Evolutionary conservation across 2,888 invertebrate species (phyloP), one percentile per base, ranked within the genome.

Genomic region (Pinctada fucata): DNA sequence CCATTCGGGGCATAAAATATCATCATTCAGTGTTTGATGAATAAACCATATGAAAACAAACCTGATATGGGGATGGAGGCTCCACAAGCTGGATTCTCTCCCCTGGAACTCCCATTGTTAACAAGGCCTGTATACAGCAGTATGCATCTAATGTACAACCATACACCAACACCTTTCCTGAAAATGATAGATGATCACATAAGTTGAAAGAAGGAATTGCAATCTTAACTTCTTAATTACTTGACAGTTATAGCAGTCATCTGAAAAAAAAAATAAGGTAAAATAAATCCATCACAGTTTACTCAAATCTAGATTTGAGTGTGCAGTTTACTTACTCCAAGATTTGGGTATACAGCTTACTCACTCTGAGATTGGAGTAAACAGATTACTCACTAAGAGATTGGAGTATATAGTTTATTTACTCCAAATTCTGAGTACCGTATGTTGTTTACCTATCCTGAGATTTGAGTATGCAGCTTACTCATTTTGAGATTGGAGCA

Each of bases 101-200:
- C 0, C 94, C 93, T 0, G 93, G 91, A 0, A 96, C 89, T 2
- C 95, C 95, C 81, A 94, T 92, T 52, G 94, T 94, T 10, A 96
- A 85, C 52, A 96, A 92, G 0, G 95, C 94, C 31, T 94, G 93
- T 6, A 96, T 86, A 85, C 96, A 95, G 84, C 95, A 94, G 87
- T 95, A 95, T 0, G 95, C 94, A 85, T 95, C 94, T 71, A 96
- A 91, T 52, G 94, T 94, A 31, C 94, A 93, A 0, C 96, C 96
- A 88, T 96, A 96, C 0, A 96, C 94, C 2, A 96, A 90, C 4
- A 89, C 86, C 51, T 87, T 87, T 67, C 81, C 89, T 88, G 84
- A n/a, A 86, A 76, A 71, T 31, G 31, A 31, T 31, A 31, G 31
- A 31, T 31, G 31, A 31, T 31, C 31, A 64, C 3, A 70, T 70